Percentiles rank a stretch among this genome's conserved stretches.
Conservation (phyloP, 1,140 invertebrate species). For the Drosophila serrata region DNA sequence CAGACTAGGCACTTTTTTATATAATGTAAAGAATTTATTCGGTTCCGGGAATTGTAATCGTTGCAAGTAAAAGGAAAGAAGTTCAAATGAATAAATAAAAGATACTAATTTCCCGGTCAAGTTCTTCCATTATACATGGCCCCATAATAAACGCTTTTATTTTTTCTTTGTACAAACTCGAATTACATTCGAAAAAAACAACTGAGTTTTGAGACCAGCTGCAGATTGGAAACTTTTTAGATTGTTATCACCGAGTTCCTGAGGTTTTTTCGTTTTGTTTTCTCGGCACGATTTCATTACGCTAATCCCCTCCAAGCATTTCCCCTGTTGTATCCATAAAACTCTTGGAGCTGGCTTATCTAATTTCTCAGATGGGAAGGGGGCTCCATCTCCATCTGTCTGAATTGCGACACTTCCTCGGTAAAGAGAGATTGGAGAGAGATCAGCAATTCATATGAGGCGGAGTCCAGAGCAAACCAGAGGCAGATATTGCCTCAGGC, state of each 20-base stretch:
- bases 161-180: too few species aligned
- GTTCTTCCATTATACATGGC: constrained; percentile 12
- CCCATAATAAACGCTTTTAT: neutral
- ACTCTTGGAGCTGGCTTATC: constrained; percentile 18
- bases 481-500: neutral
- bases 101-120: constrained; percentile 18
- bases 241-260: constrained; percentile 2
- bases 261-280: neutral
- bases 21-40: constrained; percentile 18
- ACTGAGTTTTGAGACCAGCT: neutral
- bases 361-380: constrained; percentile 12
- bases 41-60: constrained; percentile 10
- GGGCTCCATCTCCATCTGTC: constrained; percentile 11
- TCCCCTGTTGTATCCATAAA: neutral
- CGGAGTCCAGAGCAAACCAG: neutral
- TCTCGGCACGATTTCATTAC: neutral
- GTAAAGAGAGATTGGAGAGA: neutral
- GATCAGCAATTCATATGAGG: constrained; percentile 49
- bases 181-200: neutral
- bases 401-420: constrained; percentile 46
- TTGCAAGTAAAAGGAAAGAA: constrained; percentile 5
- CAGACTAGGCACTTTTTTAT: neutral
- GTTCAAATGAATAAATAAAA: constrained; percentile 29
- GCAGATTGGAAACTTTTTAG: constrained; percentile 11
- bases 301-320: neutral